phyloP scores from a whole-genome alignment of 2,888 invertebrate genomes.

The Leptopilina drosophilae region DNA sequence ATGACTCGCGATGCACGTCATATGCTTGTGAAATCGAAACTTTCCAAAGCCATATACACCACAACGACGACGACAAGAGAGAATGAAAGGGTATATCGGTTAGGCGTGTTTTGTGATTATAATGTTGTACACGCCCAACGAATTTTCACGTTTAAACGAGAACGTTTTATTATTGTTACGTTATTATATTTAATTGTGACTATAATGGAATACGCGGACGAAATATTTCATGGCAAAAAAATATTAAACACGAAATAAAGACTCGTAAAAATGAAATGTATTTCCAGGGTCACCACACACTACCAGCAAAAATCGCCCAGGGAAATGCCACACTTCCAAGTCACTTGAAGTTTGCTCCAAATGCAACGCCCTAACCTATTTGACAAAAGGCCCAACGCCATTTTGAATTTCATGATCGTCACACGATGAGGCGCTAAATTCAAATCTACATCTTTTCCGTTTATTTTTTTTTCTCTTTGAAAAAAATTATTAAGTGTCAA shows the following conservation, averaged over 20 bases:
- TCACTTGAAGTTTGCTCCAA: not conserved
- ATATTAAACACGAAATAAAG: not conserved
- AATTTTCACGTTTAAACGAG: not conserved
- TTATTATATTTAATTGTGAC: not conserved
- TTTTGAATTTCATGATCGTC: not conserved
- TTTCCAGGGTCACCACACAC: conserved; percentile 24
- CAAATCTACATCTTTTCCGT: no score
- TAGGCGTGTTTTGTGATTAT: conserved; percentile 12
- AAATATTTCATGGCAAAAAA: conserved; percentile 2
- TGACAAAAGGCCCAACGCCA: not conserved
- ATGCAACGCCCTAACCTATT: not conserved
- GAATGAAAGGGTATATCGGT: not conserved
- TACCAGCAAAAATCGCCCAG: no score
- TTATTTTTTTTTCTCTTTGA: no score
- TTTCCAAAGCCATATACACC: conserved; percentile 27
- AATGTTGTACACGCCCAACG: conserved; percentile 24
- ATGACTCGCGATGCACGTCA: conserved; percentile 55
- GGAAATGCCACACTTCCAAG: no score
- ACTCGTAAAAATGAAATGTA: not conserved
- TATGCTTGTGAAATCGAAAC: conserved; percentile 57
- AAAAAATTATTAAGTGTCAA: no score
- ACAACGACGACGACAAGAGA: not conserved
- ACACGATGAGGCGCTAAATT: not conserved
- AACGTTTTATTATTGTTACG: conserved; percentile 18
- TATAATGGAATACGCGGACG: not conserved